A percentile compares a stretch with the other conserved stretches of the same genome.
Evolutionary conservation across 2,888 invertebrate genomes (phyloP).

Genomic region (Bimastos eiseni): DNA sequence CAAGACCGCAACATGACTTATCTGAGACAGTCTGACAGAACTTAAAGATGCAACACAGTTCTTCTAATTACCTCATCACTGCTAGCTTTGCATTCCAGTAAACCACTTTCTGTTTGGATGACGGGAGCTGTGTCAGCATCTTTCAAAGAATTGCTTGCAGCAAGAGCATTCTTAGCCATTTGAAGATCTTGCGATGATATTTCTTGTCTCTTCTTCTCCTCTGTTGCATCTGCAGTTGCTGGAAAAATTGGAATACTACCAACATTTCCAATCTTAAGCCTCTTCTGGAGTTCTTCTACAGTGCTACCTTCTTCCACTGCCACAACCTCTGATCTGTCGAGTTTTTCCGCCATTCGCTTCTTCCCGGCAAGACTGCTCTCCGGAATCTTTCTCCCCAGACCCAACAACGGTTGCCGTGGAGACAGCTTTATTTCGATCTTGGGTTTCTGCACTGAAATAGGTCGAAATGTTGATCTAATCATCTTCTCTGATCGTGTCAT

Average conservation of each 20-base stretch:
- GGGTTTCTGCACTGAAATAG: background rate
- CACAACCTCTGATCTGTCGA: background rate
- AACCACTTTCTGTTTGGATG: background rate
- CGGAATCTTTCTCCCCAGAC: background rate
- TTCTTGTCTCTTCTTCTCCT: background rate
- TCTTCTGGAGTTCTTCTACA: constrained; percentile 3
- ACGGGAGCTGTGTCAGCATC: background rate
- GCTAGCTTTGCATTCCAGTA: background rate
- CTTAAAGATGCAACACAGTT: background rate
- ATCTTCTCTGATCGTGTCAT: background rate
- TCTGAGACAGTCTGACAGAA: background rate
- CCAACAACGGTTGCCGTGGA: background rate
- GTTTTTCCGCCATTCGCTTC: background rate
- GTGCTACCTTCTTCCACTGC: background rate
- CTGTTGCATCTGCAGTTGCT: background rate
- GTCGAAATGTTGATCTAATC: background rate
- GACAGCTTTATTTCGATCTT: background rate
- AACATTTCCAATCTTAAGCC: background rate
- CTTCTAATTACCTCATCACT: background rate
- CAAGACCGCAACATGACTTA: background rate
- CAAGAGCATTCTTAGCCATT: background rate
- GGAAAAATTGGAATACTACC: background rate
- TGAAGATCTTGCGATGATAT: background rate
- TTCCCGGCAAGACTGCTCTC: background rate
- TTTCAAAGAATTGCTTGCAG: background rate